phyloP scores from a whole-genome alignment of 2,113 vertebrate genomes.

The Megaleporinus macrocephalus region DNA sequence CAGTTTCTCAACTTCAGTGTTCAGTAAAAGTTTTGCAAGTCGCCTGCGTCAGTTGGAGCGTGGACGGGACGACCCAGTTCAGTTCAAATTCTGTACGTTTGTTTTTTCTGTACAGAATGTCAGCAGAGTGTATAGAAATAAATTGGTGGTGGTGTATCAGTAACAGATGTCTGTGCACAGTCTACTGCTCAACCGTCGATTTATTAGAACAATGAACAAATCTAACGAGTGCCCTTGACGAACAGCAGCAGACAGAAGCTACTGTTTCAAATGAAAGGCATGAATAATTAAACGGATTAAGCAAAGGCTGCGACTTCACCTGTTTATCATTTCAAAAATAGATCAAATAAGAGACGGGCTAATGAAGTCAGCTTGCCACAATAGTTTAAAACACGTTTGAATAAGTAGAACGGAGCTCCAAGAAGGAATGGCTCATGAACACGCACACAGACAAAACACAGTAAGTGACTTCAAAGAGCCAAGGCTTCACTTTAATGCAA shows the following conservation, averaged over 20 bases:
- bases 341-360: slow-evolving; percentile 62
- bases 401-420: slow-evolving; percentile 27
- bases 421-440: neutral
- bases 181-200: slow-evolving; percentile 42
- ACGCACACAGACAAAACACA: neutral
- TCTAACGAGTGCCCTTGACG: slow-evolving; percentile 53
- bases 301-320: slow-evolving; percentile 63
- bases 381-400: slow-evolving; percentile 19
- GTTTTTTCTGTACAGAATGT: neutral
- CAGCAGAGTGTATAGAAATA: neutral
- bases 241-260: slow-evolving; percentile 54
- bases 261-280: slow-evolving; percentile 58
- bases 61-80: too few species aligned
- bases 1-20: too few species aligned
- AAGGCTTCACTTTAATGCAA: slow-evolving; percentile 12
- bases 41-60: too few species aligned
- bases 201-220: slow-evolving; percentile 60
- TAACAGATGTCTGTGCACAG: slow-evolving; percentile 18
- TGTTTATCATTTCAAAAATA: slow-evolving; percentile 54
- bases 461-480: neutral
- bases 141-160: neutral
- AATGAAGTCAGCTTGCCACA: slow-evolving; percentile 57
- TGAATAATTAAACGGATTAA: slow-evolving; percentile 63
- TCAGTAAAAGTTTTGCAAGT: too few species aligned
- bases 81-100: neutral